phyloP scores from a whole-genome alignment of 2,113 vertebrate genomes.

The Petaurus breviceps region DNA sequence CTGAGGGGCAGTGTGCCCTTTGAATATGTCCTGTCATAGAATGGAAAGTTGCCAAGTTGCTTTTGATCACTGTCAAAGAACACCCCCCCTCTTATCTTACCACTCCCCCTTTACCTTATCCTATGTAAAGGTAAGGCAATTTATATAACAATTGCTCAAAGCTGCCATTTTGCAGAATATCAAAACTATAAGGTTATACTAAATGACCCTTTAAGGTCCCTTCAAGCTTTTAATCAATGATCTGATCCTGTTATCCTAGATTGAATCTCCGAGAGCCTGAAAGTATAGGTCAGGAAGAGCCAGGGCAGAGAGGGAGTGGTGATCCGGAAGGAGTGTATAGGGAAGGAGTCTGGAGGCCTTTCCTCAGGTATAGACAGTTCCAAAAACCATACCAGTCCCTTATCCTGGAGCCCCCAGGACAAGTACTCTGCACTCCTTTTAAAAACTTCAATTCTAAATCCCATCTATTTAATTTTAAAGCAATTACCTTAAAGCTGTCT shows the following conservation, averaged over 20 bases:
- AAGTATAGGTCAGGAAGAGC: not conserved
- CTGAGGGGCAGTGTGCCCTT: not conserved
- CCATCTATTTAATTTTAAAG: not conserved
- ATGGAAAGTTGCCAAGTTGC: not conserved
- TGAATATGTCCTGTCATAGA: not conserved
- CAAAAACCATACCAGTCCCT: not conserved
- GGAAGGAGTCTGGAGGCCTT: not conserved
- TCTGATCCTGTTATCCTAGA: not conserved
- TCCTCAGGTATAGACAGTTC: not conserved
- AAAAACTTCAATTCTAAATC: not conserved
- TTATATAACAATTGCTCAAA: not conserved
- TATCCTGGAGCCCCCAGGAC: not conserved
- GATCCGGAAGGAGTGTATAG: not conserved
- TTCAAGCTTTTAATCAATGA: not conserved
- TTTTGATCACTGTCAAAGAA: not conserved
- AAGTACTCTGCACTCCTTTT: not conserved
- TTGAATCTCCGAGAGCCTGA: not conserved
- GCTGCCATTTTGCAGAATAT: not conserved
- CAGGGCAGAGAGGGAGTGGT: not conserved
- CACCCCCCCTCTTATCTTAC: too few relatives aligned
- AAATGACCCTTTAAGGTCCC: not conserved
- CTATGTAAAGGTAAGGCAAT: not conserved
- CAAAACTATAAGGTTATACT: not conserved
- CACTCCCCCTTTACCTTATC: not conserved
- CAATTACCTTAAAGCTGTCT: not conserved